Base-by-base conservation (phyloP, 2,797 vertebrate genomes). In the Pseudochirops cupreus region DNA sequence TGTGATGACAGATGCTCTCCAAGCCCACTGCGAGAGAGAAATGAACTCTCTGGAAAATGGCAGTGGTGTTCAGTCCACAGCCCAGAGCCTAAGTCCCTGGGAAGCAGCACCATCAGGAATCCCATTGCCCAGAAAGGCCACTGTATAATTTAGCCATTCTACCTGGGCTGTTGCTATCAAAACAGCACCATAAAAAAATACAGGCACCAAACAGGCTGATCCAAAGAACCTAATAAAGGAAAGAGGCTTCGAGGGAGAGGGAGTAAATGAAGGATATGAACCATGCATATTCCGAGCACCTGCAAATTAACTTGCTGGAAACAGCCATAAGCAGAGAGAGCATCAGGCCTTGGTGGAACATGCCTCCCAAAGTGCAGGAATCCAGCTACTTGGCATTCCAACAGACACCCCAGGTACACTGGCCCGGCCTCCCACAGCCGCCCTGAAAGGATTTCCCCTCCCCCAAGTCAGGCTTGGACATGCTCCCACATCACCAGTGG, bases 261-360 rank as follows among this genome's bases (percentile, higher is more conserved):
- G 87, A 97, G 92, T 90, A 97, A 97, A 96, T 95, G 92, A 97
- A 96, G 93, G 94, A 93, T 90, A 96, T 94, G 93, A 96, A 95
- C 93, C 53, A 0, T 96, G 56, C n/a, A 94, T 92, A 97, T 96
- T 95, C 97, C 94, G 52, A 97, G 94, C 94, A 97, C 96, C 97
- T 98, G 94, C 94, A 97, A 96, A 98, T 97, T 96, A 97, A 97
- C 96, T 96, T 97, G 94, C 94, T 91, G 28, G 94, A 98, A 98
- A 97, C 5, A 96, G 94, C 94, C 94, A 92, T 94, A 95, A 97
- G 87, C 94, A 93, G 91, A 94, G 92, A 91, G 93, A 94, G 90
- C 50, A 94, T 53, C 59, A 59, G 58, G 58, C 56, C 90, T 94
- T 91, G 39, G n/a, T 59, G 74, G 94, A 96, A 95, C 89, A 67